A percentile compares a stretch with the other conserved stretches of the same genome.
These are phyloP conservation scores for Perca fluviatilis DNA, from an alignment of 2,113 vertebrate species.

Conservation along the genomic window DNA sequence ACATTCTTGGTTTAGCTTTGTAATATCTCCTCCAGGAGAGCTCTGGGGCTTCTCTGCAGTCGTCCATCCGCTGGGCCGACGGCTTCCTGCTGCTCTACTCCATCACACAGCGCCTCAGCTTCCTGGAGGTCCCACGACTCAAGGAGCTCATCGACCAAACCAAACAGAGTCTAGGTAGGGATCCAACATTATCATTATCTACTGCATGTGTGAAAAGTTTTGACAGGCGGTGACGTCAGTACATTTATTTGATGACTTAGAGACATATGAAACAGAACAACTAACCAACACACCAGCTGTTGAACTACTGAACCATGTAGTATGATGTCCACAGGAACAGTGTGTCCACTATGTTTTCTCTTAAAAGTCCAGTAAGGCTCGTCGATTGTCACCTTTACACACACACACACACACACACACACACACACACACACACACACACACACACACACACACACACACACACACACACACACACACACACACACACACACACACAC, in stretches of 20 bases:
- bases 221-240: neutral
- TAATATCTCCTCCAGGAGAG: constrained; percentile 53
- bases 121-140: constrained; percentile 78
- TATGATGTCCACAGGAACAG: constrained; percentile 8
- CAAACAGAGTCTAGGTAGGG: constrained; percentile 80
- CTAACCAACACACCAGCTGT: neutral
- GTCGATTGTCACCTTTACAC: constrained; percentile 51
- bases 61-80: constrained; percentile 83
- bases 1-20: neutral
- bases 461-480: constrained; percentile 27
- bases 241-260: neutral
- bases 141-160: constrained; percentile 83
- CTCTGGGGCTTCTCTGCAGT: constrained; percentile 67
- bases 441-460: neutral
- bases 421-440: constrained; percentile 8
- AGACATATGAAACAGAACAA: neutral
- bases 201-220: neutral
- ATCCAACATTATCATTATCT: neutral
- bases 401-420: constrained; percentile 33
- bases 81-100: constrained; percentile 85
- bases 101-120: constrained; percentile 81
- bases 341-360: constrained; percentile 24
- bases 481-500: constrained; percentile 4
- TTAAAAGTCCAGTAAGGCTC: neutral
- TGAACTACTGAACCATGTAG: constrained; percentile 8